These are phyloP conservation scores for Delphinapterus leucas DNA, from an alignment of 2,113 vertebrate genomes.

Conservation along the genomic window DNA sequence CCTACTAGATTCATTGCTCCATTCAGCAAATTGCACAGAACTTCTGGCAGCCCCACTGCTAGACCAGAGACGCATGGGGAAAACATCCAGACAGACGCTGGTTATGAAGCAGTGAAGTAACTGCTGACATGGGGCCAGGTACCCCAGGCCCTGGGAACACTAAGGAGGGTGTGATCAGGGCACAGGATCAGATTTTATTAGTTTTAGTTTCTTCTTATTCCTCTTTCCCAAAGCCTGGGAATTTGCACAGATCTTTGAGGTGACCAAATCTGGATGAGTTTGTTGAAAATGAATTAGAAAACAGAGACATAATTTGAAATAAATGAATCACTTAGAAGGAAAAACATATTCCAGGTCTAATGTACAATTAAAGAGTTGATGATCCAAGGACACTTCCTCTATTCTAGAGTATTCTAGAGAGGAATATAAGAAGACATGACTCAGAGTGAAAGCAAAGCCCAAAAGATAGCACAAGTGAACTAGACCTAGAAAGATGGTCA, in stretches of 20 bases:
- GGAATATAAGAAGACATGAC: accelerated
- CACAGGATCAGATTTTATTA: accelerated
- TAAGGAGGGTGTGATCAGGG: accelerated
- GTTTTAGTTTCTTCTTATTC: background rate
- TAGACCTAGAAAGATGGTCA: background rate
- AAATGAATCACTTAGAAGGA: background rate
- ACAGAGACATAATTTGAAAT: background rate
- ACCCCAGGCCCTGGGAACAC: background rate
- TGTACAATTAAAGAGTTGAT: background rate
- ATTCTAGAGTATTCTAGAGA: background rate
- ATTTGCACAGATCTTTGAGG: background rate
- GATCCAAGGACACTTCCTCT: no score
- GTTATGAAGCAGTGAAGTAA: accelerated
- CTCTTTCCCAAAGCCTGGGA: background rate
- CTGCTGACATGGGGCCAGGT: accelerated
- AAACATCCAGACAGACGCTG: accelerated
- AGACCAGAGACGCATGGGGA: accelerated
- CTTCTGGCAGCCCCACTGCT: background rate
- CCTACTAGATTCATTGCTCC: background rate
- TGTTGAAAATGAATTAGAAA: background rate
- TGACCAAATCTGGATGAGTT: no score
- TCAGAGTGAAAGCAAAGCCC: background rate
- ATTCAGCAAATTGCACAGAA: accelerated
- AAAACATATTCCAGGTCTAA: background rate
- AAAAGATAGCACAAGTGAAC: background rate